Conservation (phyloP, 1,140 invertebrate genomes). For the Zaprionus taronus region DNA sequence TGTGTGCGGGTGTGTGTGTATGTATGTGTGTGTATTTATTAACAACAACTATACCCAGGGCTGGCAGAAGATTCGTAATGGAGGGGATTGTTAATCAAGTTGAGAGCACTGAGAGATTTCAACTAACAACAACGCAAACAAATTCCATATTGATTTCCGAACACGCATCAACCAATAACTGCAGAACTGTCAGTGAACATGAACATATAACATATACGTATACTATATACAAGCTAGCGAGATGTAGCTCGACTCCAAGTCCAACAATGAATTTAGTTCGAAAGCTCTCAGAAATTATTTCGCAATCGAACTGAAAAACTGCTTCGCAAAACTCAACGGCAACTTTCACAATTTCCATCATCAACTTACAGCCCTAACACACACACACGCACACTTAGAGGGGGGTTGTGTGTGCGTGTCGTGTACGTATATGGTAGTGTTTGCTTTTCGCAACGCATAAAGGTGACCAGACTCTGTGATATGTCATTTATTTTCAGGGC, state of each 20-base stretch:
- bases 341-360: background rate
- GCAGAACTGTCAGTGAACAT: background rate
- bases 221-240: background rate
- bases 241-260: background rate
- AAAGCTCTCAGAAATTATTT: background rate
- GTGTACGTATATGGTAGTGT: constrained; percentile 48
- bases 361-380: background rate
- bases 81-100: background rate
- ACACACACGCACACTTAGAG: background rate
- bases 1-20: constrained; percentile 9
- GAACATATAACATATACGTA: background rate
- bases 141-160: background rate
- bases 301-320: constrained; percentile 1
- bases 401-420: constrained; percentile 14
- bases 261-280: background rate
- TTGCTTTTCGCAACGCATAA: constrained; percentile 67
- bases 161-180: background rate
- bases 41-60: constrained; percentile 16
- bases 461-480: constrained; percentile 76
- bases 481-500: constrained; percentile 75
- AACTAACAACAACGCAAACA: background rate
- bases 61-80: background rate
- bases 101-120: background rate
- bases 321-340: background rate
- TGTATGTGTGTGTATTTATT: constrained; percentile 3